A percentile compares a stretch with the other conserved stretches of the same genome.
Conservation (phyloP, 1,140 invertebrate species). For the Penaeus japonicus region DNA sequence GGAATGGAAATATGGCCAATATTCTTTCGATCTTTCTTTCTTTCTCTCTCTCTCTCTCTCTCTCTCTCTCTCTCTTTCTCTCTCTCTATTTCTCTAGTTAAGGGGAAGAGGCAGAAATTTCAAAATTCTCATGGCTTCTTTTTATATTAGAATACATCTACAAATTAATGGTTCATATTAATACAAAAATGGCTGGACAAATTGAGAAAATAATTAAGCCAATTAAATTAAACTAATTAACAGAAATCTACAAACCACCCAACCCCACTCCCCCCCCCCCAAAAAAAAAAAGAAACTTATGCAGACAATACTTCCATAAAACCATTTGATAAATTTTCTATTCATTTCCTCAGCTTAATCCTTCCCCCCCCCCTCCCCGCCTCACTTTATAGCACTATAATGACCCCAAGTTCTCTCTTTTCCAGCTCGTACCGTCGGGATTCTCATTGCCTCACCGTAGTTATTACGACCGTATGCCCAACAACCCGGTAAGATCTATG, state of each 20-base stretch:
- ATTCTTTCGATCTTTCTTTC: no score
- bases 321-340: not conserved
- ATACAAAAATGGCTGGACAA: no score
- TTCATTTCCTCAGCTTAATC: not conserved
- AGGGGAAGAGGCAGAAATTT: not conserved
- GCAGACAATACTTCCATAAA: not conserved
- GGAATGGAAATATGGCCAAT: no score
- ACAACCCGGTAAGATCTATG: conserved; percentile 62
- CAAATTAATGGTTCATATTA: no score
- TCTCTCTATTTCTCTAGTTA: not conserved
- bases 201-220: no score
- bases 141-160: no score
- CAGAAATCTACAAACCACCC: no score
- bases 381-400: not conserved
- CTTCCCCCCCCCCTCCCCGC: no score
- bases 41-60: not conserved
- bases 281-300: not conserved
- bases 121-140: not conserved
- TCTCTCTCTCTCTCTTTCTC: not conserved
- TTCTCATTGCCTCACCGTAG: conserved; percentile 68
- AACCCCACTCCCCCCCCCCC: no score
- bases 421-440: conserved; percentile 66
- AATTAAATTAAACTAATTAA: no score
- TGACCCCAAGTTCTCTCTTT: conserved; percentile 27
- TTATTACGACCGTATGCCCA: conserved; percentile 67